A percentile compares a stretch with the other conserved stretches of the same genome.
Conservation (phyloP, 1,140 invertebrate species). For the Drosophila nasuta region DNA sequence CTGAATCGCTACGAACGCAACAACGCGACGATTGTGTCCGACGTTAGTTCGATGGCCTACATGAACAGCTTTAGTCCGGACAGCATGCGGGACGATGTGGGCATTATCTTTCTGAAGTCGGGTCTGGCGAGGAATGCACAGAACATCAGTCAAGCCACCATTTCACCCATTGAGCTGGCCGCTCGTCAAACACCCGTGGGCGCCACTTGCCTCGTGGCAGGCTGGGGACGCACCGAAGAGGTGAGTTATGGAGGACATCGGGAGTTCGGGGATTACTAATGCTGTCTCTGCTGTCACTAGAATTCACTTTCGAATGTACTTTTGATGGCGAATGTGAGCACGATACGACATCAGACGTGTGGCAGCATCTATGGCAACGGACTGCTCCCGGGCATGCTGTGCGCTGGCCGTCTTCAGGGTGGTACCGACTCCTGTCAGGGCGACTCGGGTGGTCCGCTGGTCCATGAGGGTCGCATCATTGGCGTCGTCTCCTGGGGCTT, state of each 20-base stretch:
- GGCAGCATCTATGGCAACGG: slow-evolving; percentile 55
- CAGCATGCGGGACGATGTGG: slow-evolving; percentile 80
- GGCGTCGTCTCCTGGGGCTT: slow-evolving; percentile 91
- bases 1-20: slow-evolving; percentile 70
- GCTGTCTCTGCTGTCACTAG: slow-evolving; percentile 22
- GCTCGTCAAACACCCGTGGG: slow-evolving; percentile 46
- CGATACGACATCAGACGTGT: slow-evolving; percentile 59
- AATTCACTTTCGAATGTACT: slow-evolving; percentile 59
- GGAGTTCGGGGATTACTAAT: background rate
- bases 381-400: slow-evolving; percentile 73
- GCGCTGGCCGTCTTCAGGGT: slow-evolving; percentile 68
- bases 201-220: slow-evolving; percentile 65
- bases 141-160: slow-evolving; percentile 40
- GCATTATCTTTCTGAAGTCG: slow-evolving; percentile 65
- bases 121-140: slow-evolving; percentile 9
- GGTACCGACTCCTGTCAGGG: slow-evolving; percentile 83
- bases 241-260: slow-evolving; percentile 35
- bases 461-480: slow-evolving; percentile 86
- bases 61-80: slow-evolving; percentile 80
- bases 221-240: slow-evolving; percentile 78
- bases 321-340: slow-evolving; percentile 70
- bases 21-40: slow-evolving; percentile 70
- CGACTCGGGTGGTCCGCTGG: slow-evolving; percentile 88
- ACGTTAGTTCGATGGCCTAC: slow-evolving; percentile 76
- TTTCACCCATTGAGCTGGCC: slow-evolving; percentile 67